Base-by-base conservation (phyloP, 2,113 vertebrate genomes). In the Tonatia bakeri region DNA sequence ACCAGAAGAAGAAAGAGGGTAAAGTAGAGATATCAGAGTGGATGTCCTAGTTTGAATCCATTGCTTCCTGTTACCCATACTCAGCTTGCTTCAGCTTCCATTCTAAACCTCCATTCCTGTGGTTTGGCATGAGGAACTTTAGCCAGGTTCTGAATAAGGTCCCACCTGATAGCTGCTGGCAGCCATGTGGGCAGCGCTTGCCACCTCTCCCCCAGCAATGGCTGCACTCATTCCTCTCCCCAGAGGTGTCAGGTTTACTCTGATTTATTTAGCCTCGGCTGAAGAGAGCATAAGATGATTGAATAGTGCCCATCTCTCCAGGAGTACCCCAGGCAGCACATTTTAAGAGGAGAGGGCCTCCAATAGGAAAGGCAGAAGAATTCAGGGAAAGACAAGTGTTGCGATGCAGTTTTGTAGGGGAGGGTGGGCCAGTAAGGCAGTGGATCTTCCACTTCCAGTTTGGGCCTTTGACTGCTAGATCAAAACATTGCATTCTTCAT, bases 191-290 rank as follows among this genome's bases (percentile, higher is more conserved):
- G 14, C 54, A 83, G 47, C 31, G 5, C 47, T 91, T 94, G 69
- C 79, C 24, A 45, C 85, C 11, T 86, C 72, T 91, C 36, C 13
- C 24, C 40, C 50, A 75, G 61, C 56, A 94, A 72, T 95, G 95
- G 31, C 69, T 90, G 33, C 12, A 36, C 26, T 76, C 31, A 64
- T 45, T 80, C n/a, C 31, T 91, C 70, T 95, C 80, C 33, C 59
- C 13, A 82, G 28, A 90, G 47, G 87, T 96, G 70, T 96, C 92
- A 95, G 54, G 47, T 96, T 96, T 95, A 97, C n/a, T 84, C 28
- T 87, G 65, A 92, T 90, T 95, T 97, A 86, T 94, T 94, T 97
- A 92, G 45, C 72, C 72, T 91, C 85, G 72, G 65, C 50, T 96
- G 19, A 59, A 83, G 50, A 95, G 59, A 95, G 31, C 76, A 85